Conservation (phyloP, 2,797 vertebrate genomes). For the Cynopterus sphinx region DNA sequence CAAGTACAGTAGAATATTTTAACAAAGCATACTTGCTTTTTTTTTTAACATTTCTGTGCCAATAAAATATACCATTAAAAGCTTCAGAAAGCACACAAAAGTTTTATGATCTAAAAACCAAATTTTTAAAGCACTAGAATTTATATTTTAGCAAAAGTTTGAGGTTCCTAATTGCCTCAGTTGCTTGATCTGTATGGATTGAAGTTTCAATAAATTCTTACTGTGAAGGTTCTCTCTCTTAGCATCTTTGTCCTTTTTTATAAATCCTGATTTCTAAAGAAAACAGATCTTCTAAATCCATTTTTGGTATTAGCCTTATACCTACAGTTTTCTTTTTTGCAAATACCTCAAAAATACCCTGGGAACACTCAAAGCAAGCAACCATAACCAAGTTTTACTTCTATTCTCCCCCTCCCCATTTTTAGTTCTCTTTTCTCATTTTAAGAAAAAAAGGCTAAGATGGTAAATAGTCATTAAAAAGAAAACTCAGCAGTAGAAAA, state of each 20-base stretch:
- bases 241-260: conserved; percentile 24
- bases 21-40: neutral
- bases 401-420: neutral
- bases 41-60: neutral
- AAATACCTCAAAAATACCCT: conserved; percentile 29
- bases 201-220: conserved; percentile 5
- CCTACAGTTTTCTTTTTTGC: conserved; percentile 35
- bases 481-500: conserved; percentile 68
- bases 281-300: conserved; percentile 29
- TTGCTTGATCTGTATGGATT: neutral
- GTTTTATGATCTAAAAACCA: conserved; percentile 21
- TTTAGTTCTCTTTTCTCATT: conserved; percentile 68
- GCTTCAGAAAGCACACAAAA: neutral
- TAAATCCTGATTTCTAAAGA: neutral
- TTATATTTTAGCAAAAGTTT: conserved; percentile 29
- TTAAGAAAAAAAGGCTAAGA: conserved; percentile 58
- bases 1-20: conserved; percentile 30
- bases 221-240: neutral
- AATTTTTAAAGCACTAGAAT: neutral
- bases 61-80: conserved; percentile 32
- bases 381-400: conserved; percentile 13
- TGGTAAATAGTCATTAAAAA: conserved; percentile 70
- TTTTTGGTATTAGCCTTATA: neutral
- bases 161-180: neutral
- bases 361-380: conserved; percentile 56